Evolutionary conservation across 1,140 invertebrate genomes (phyloP), one percentile per base, ranked within the genome.

Genomic region (Drosophila orena): DNA sequence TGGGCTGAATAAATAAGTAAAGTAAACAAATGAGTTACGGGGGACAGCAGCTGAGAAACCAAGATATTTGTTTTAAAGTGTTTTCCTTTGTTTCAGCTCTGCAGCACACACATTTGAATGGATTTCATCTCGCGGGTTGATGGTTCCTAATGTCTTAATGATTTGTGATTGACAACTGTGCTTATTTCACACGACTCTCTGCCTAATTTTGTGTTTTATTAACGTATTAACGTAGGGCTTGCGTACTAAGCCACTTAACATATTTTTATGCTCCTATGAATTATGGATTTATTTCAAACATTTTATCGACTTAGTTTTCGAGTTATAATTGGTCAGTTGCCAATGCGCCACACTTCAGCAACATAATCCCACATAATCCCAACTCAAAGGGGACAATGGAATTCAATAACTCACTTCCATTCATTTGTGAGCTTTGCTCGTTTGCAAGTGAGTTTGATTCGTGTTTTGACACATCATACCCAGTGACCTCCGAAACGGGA

Each of bases 401-500:
- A 50, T 55, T 24, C 15, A 54, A 44, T 65, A 37, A 47, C 69
- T 47, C 30, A 65, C 50, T 56, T 17, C 17, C 42, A 59, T 55
- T 81, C 35, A 57, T 55, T 47, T 49, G 47, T 35, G 24, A 59
- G 52, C 72, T 58, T 55, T 5, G 22, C 54, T 22, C 61, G 56
- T 37, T 64, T 24, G 77, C 60, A 68, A 55, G 65, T 75, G 34
- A 66, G 52, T 62, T 62, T 38, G 55, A 62, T 47, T 34, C 30
- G 49, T 71, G 59, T 79, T 79, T 79, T 77, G 71, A 84, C 72
- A 85, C 58, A 42, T 83, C 52, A 62, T 62, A 38, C 71, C 52
- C 46, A 60, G 54, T 10, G 58, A 54, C 81, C 80, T 85, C 57
- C 66, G 68, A 38, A 38, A 47, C 7, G 24, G 61, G 61, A 70